phyloP scores from a whole-genome alignment of 1,140 invertebrate species.

The Microplitis demolitor region DNA sequence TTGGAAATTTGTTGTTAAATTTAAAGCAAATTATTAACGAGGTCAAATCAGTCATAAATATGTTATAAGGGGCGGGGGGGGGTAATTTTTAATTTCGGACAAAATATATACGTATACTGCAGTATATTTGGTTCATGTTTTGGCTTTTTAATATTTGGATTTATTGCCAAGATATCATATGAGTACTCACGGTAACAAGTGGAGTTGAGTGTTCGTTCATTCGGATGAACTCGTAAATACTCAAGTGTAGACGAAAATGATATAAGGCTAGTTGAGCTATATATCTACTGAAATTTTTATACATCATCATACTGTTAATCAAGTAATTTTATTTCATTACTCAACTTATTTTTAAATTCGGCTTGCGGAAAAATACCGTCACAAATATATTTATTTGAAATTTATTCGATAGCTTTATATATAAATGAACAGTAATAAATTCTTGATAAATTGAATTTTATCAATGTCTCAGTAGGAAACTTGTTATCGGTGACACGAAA shows the following conservation, averaged over 20 bases:
- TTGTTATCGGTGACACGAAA: no score
- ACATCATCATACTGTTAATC: neutral
- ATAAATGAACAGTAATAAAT: no score
- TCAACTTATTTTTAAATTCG: neutral
- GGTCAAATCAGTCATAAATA: no score
- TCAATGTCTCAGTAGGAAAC: no score
- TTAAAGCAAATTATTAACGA: no score
- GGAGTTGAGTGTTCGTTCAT: neutral
- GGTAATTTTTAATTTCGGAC: no score
- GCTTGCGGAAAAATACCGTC: neutral
- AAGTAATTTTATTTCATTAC: neutral
- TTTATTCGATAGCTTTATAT: no score
- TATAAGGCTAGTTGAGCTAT: neutral
- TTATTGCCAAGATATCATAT: neutral
- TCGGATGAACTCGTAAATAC: slow-evolving; percentile 2
- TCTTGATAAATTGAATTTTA: no score
- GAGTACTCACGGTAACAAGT: neutral
- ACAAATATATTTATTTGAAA: no score
- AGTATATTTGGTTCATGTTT: neutral
- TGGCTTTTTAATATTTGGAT: neutral
- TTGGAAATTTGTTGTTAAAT: no score
- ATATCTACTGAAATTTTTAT: neutral
- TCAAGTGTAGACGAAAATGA: neutral
- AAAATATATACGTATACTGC: no score
- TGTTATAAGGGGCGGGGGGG: no score